These are phyloP conservation scores for Xestia sexstrigata DNA, from an alignment of 2,888 invertebrate species.

Conservation along the genomic window DNA sequence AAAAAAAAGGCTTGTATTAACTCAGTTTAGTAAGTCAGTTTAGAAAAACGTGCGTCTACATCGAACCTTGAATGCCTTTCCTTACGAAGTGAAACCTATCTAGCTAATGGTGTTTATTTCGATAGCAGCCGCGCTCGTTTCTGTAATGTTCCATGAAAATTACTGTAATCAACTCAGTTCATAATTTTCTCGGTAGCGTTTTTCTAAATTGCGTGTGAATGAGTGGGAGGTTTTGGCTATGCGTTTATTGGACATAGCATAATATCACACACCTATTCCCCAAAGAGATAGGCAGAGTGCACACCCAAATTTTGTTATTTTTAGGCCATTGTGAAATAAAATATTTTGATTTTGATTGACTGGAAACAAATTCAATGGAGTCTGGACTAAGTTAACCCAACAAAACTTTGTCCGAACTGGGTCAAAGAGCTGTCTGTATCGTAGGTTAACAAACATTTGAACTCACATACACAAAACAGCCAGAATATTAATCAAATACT, in stretches of 20 bases:
- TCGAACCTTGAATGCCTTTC: neutral
- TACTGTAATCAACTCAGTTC: conserved; percentile 69
- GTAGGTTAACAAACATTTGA: too few relatives aligned
- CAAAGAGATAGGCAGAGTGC: neutral
- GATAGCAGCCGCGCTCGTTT: conserved; percentile 61
- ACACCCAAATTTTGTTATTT: neutral
- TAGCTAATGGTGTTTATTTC: conserved; percentile 68
- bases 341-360: too few relatives aligned
- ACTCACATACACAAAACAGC: too few relatives aligned
- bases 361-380: neutral
- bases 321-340: too few relatives aligned
- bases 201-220: conserved; percentile 54
- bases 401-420: neutral
- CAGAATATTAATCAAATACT: too few relatives aligned
- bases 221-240: conserved; percentile 21
- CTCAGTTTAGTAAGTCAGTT: neutral
- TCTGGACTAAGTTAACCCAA: neutral
- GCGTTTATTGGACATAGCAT: neutral
- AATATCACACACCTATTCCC: neutral
- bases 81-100: conserved; percentile 44
- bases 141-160: conserved; percentile 71
- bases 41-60: conserved; percentile 9
- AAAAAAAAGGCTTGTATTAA: too few relatives aligned
- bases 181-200: conserved; percentile 57
- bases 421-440: too few relatives aligned